A percentile compares a stretch with the other conserved stretches of the same genome.
phyloP scores from a whole-genome alignment of 2,888 invertebrate species.

The Drosophila colorata region DNA sequence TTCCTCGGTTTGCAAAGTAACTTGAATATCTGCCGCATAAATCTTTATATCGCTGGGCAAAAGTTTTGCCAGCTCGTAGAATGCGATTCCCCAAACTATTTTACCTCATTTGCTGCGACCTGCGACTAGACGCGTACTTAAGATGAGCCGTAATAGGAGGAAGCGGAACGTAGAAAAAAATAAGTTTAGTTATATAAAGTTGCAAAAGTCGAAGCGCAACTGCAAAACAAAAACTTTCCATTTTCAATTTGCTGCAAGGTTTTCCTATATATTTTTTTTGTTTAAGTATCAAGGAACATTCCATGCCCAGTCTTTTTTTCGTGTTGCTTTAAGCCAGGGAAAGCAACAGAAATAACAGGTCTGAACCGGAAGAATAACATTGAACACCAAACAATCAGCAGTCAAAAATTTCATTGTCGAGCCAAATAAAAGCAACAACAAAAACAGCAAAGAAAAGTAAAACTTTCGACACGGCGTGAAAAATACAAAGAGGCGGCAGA shows the following conservation, averaged over 20 bases:
- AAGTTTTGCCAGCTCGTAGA: conserved; percentile 45
- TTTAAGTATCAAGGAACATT: conserved; percentile 51
- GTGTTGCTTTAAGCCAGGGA: conserved; percentile 48
- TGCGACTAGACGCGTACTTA: conserved; percentile 49
- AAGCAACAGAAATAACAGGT: conserved; percentile 15
- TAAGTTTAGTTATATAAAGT: conserved; percentile 44
- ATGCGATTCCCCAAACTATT: conserved; percentile 62
- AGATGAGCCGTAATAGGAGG: conserved; percentile 7
- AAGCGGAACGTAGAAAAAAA: conserved; percentile 1
- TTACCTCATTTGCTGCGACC: conserved; percentile 66
- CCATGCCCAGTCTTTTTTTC: too few species aligned
- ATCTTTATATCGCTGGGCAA: conserved; percentile 55
- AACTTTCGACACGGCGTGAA: conserved; percentile 71
- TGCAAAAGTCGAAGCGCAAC: conserved; percentile 52
- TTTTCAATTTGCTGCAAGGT: conserved; percentile 73
- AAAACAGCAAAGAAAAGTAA: conserved; percentile 29
- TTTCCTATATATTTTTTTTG: background rate
- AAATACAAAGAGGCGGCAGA: conserved; percentile 57
- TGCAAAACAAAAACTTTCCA: conserved; percentile 74
- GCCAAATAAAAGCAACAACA: conserved; percentile 34
- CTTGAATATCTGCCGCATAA: conserved; percentile 65
- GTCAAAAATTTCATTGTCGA: conserved; percentile 78
- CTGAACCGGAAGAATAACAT: conserved; percentile 74
- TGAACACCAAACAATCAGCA: conserved; percentile 77
- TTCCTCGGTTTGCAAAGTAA: conserved; percentile 8